Percentiles rank a stretch among this genome's conserved stretches.
Conservation (phyloP, 2,113 vertebrate species). For the Strix aluco region DNA sequence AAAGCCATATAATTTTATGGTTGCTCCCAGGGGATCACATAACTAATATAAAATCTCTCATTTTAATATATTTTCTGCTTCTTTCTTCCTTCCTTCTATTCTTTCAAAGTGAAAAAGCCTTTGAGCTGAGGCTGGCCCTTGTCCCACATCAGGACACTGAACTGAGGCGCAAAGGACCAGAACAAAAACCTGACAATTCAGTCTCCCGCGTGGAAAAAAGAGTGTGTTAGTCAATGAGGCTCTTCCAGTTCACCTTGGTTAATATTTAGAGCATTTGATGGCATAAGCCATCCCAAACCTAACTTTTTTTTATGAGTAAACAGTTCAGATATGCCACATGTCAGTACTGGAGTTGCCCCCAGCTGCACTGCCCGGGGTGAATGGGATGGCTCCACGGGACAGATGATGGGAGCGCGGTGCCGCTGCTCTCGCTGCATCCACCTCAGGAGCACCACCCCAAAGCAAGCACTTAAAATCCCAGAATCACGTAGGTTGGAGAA, state of each 20-base stretch:
- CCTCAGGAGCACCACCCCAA: background rate
- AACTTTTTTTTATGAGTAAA: background rate
- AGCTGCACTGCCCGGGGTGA: background rate
- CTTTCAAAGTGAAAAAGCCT: slow-evolving; percentile 45
- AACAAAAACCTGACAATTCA: background rate
- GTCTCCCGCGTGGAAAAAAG: background rate
- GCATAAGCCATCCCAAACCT: background rate
- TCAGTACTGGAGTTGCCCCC: background rate
- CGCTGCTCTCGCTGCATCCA: background rate
- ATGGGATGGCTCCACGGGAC: background rate
- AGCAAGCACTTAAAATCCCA: background rate
- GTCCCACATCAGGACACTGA: background rate
- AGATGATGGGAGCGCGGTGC: background rate
- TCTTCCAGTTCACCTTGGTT: background rate
- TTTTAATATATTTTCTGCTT: slow-evolving; percentile 52
- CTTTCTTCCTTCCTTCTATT: slow-evolving; percentile 55
- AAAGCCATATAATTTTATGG: slow-evolving; percentile 66
- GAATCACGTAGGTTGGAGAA: background rate
- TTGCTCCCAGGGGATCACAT: slow-evolving; percentile 20
- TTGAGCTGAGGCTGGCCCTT: slow-evolving; percentile 2
- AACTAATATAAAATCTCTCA: slow-evolving; percentile 52
- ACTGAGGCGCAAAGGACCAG: background rate
- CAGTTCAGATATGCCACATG: background rate
- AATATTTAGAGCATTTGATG: background rate
- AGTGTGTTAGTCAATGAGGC: fast-evolving